A percentile compares a stretch with the other conserved stretches of the same genome.
phyloP scores from a whole-genome alignment of 2,113 vertebrate species.

The Tauraco erythrolophus region DNA sequence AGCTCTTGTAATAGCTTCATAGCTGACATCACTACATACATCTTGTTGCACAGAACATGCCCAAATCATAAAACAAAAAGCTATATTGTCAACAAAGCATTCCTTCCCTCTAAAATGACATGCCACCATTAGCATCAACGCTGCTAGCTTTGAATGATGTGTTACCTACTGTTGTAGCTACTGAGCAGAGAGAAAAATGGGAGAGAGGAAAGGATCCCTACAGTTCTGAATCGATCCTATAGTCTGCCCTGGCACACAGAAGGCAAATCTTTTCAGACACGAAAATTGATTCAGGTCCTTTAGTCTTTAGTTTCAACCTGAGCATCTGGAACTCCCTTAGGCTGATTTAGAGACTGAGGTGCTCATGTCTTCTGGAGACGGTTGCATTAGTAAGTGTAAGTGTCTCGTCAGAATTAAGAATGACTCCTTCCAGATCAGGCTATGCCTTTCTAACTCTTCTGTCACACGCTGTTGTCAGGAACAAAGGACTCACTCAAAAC shows the following conservation, averaged over 20 bases:
- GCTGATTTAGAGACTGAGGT: not conserved
- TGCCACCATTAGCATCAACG: not conserved
- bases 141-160: not conserved
- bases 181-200: not conserved
- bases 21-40: not conserved
- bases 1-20: not conserved
- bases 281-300: not conserved
- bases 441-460: not conserved
- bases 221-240: not conserved
- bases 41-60: not conserved
- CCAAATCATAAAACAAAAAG: slow-evolving; percentile 1
- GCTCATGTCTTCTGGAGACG: not conserved
- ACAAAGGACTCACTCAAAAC: not conserved
- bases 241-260: not conserved
- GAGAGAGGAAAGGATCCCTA: not conserved
- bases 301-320: not conserved
- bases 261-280: not conserved
- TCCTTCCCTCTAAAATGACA: not conserved
- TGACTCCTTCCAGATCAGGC: slow-evolving; percentile 7
- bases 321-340: not conserved
- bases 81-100: not conserved
- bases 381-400: not conserved
- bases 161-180: not conserved
- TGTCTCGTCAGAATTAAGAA: not conserved
- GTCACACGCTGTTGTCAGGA: not conserved